Evolutionary conservation across 2,888 invertebrate genomes (phyloP), one percentile per base, ranked within the genome.

Genomic region (Chloromyia formosa): DNA sequence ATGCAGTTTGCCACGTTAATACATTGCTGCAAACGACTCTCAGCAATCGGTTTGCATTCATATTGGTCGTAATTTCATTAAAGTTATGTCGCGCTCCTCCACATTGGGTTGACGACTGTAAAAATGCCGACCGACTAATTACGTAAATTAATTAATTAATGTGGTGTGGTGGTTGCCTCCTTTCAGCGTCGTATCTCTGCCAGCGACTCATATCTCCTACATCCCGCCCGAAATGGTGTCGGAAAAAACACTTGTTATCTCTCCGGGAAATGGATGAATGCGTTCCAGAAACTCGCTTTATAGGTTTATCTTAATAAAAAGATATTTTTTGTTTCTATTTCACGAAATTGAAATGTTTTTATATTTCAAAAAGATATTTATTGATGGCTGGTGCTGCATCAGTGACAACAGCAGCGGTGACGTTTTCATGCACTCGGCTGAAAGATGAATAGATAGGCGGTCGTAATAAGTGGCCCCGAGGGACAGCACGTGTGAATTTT

Each of bases 111-210:
- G 35, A 69, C 20, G 69, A 5, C 54, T 5, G 35, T 23, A 54
- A 27, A 56, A 58, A 35, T 53, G 56, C 71, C 56, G 71, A 58
- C 71, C 40, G 56, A 42, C 71, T 71, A 71, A 71, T 71, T 71
- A 71, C 49, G 54, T 71, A 56, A 71, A 71, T 71, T 71, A 71
- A 71, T 71, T 71, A 71, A 71, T 71, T 56, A 71, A 71, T 56
- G 40, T 58, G 40, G 40, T 56, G 40, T 58, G 40, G 40, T 58
- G 20, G 18, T 69, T 35, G 69, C 53, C 16, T 22, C 22, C 20
- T 69, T 69, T 69, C 22, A 68, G 53, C 12, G 49, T 23, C 53
- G 53, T 54, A 18, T 20, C 16, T 9, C 16, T 18, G 49, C 14
- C 66, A 49, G 14, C 20, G 49, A 22, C 10, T 20, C 20, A 49